Conservation (phyloP, 2,113 vertebrate genomes). For the Macaca nemestrina region DNA sequence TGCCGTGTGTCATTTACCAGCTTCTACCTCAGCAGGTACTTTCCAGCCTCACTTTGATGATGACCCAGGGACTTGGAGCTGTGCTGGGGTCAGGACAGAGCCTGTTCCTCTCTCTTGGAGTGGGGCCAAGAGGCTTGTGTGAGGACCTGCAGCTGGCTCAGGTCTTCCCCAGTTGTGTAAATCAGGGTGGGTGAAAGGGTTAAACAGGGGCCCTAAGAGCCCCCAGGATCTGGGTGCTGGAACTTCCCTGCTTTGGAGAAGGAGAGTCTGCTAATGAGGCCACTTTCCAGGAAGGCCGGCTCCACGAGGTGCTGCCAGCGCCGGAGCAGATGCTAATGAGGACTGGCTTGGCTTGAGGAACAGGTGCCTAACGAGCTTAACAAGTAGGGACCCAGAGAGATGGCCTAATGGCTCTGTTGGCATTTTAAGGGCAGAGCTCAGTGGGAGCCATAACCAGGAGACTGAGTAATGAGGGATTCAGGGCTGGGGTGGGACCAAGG, state of each 20-base stretch:
- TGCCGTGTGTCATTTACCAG: background rate
- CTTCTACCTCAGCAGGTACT: background rate
- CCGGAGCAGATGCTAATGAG: background rate
- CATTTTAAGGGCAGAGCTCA: background rate
- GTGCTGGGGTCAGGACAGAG: background rate
- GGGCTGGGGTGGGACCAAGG: background rate
- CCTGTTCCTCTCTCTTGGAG: background rate
- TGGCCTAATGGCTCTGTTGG: background rate
- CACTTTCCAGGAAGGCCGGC: background rate
- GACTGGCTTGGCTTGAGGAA: background rate
- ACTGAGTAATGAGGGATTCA: background rate
- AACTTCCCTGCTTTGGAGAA: background rate
- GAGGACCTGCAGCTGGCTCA: background rate
- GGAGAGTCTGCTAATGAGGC: background rate
- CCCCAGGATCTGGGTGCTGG: background rate
- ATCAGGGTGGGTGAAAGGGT: background rate
- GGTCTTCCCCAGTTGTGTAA: background rate
- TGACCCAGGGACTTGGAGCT: background rate
- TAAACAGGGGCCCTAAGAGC: background rate
- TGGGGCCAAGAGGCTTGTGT: background rate
- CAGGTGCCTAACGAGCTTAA: background rate
- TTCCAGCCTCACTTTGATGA: background rate
- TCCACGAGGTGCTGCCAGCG: rapidly evolving
- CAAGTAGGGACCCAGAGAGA: background rate
- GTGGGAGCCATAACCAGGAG: background rate